Evolutionary conservation across 30 jellyfish, hydroid and myxozoan species (phyloP).

Genomic region (Cassiopea andromeda): DNA sequence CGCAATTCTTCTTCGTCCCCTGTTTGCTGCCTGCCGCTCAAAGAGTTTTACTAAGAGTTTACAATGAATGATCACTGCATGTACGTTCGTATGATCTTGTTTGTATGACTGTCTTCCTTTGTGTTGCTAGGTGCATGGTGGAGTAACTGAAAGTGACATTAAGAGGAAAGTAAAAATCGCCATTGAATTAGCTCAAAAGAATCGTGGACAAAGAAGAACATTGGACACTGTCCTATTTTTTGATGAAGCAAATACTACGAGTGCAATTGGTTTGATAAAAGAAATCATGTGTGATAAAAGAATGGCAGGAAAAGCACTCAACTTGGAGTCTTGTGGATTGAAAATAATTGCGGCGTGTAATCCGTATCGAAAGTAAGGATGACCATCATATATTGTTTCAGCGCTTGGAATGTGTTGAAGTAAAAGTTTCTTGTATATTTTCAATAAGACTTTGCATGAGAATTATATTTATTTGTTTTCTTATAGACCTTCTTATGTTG

Average conservation of each 20-base stretch:
- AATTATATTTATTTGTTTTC: too few relatives aligned
- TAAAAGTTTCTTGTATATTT: too few relatives aligned
- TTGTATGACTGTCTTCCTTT: not conserved
- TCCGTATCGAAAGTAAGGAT: conserved; percentile 71
- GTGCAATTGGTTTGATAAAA: conserved; percentile 72
- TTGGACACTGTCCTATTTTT: conserved; percentile 56
- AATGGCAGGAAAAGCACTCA: conserved; percentile 65
- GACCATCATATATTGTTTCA: not conserved
- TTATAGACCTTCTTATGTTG: too few relatives aligned
- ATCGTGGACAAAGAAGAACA: not conserved
- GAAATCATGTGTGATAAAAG: conserved; percentile 71
- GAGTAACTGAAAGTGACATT: conserved; percentile 60
- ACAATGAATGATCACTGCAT: not conserved
- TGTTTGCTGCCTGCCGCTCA: too few relatives aligned
- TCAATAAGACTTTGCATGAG: too few relatives aligned
- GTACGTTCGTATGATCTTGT: too few relatives aligned
- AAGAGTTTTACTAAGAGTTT: not conserved
- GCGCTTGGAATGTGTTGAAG: not conserved
- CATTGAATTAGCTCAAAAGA: conserved; percentile 46
- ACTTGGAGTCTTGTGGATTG: conserved; percentile 47
- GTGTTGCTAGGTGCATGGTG: conserved; percentile 71
- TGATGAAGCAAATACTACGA: conserved; percentile 77
- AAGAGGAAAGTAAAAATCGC: conserved; percentile 45
- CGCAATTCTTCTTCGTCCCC: too few relatives aligned
- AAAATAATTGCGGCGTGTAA: conserved; percentile 76